These are phyloP conservation scores for Myiagra hebetior DNA, from an alignment of 2,113 vertebrate species.

Conservation along the genomic window DNA sequence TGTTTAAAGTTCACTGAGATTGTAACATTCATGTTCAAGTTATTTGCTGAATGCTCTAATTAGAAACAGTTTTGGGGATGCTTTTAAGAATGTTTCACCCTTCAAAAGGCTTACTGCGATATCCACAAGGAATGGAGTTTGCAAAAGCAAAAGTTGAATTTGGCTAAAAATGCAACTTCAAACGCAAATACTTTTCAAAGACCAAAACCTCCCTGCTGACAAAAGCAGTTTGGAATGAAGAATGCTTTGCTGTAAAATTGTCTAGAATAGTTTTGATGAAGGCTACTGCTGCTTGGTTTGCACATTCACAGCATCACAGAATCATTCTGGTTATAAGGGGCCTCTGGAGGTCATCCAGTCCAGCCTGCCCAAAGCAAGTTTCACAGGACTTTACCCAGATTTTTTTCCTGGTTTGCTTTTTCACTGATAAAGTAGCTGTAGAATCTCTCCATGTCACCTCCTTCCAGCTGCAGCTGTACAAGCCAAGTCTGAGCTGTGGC, in stretches of 20 bases:
- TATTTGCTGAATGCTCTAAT: not conserved
- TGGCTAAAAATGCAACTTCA: not conserved
- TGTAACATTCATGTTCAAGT: not conserved
- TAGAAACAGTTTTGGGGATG: not conserved
- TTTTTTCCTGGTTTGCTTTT: not conserved
- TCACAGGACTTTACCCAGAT: not conserved
- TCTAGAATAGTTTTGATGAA: not conserved
- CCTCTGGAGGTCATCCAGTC: not conserved
- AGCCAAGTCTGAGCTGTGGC: not conserved
- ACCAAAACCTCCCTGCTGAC: not conserved
- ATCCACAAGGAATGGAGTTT: not conserved
- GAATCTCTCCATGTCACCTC: not conserved
- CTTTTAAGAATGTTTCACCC: not conserved
- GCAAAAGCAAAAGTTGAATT: not conserved
- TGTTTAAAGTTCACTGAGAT: not conserved
- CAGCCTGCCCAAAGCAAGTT: not conserved
- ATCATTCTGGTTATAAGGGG: not conserved
- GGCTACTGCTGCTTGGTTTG: not conserved
- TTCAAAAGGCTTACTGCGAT: not conserved
- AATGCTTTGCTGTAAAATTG: not conserved
- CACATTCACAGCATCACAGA: not conserved
- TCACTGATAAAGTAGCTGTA: not conserved
- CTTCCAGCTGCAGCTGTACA: not conserved
- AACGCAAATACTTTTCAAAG: not conserved
- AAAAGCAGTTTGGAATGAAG: not conserved